A percentile compares a stretch with the other conserved stretches of the same genome.
Conservation (phyloP, 1,140 invertebrate species). For the Bradysia coprophila region DNA sequence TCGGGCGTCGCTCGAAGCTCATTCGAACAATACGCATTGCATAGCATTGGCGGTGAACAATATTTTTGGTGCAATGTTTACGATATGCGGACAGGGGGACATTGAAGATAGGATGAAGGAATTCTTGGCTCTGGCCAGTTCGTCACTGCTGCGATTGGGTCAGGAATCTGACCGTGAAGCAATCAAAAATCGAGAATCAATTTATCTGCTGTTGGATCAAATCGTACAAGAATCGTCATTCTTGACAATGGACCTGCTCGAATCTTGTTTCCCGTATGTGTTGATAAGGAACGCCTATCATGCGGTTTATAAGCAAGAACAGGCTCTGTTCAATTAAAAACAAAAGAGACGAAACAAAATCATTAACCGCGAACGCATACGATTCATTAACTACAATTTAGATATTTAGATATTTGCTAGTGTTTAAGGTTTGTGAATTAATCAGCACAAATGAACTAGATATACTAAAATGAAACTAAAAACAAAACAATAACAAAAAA, state of each 20-base stretch:
- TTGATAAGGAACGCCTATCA: constrained; percentile 93
- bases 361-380: too few relatives aligned
- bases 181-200: constrained; percentile 84
- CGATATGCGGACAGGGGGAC: constrained; percentile 84
- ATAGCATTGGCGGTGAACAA: constrained; percentile 92
- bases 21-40: constrained; percentile 96
- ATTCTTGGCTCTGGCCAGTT: constrained; percentile 90
- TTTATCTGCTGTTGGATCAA: constrained; percentile 87
- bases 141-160: constrained; percentile 79
- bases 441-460: too few relatives aligned
- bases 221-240: constrained; percentile 96
- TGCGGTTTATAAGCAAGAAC: constrained; percentile 79
- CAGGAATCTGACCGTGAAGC: constrained; percentile 92
- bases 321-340: constrained; percentile 21
- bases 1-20: constrained; percentile 79
- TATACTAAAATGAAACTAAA: too few relatives aligned
- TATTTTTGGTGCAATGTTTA: constrained; percentile 92
- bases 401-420: too few relatives aligned
- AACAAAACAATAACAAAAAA: too few relatives aligned
- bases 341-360: too few relatives aligned
- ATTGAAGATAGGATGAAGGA: constrained; percentile 97
- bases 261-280: constrained; percentile 96
- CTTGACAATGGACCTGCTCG: constrained; percentile 91
- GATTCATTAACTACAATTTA: too few relatives aligned
- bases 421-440: too few relatives aligned